phyloP scores from a whole-genome alignment of 2,888 invertebrate species.

The Cacoxenus indagator region DNA sequence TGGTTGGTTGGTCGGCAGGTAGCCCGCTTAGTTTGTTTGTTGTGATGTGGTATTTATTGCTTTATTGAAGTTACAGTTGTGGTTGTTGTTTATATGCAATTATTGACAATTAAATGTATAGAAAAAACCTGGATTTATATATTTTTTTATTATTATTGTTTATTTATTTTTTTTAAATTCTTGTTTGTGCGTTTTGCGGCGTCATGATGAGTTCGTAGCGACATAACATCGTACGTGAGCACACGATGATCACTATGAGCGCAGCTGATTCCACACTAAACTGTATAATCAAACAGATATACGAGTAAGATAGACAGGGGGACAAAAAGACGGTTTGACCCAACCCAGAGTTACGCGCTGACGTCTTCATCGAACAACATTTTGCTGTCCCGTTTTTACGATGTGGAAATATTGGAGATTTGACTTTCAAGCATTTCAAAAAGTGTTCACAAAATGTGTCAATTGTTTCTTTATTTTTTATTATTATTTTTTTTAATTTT shows the following conservation, averaged over 20 bases:
- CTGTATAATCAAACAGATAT: no score
- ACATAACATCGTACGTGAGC: neutral
- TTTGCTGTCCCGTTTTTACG: neutral
- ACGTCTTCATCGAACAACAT: no score
- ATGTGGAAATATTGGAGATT: conserved; percentile 2
- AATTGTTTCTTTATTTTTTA: no score
- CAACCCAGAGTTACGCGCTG: no score
- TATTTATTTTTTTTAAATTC: conserved; percentile 30
- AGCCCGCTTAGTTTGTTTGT: neutral
- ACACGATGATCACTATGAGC: no score
- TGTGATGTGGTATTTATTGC: neutral
- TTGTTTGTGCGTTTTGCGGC: no score
- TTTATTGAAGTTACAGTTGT: conserved; percentile 15
- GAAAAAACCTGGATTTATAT: conserved; percentile 28
- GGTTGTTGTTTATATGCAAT: conserved; percentile 40
- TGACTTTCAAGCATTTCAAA: neutral
- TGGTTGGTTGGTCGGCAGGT: neutral
- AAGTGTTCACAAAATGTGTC: no score
- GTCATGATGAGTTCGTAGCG: conserved; percentile 27
- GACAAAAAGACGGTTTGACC: no score
- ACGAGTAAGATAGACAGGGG: no score
- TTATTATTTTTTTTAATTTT: no score
- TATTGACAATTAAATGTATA: conserved; percentile 51
- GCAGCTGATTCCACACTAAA: neutral
- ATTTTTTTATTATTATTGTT: conserved; percentile 16